Base-by-base conservation (phyloP, 2,888 invertebrate species). In the Cephus sareptanus region DNA sequence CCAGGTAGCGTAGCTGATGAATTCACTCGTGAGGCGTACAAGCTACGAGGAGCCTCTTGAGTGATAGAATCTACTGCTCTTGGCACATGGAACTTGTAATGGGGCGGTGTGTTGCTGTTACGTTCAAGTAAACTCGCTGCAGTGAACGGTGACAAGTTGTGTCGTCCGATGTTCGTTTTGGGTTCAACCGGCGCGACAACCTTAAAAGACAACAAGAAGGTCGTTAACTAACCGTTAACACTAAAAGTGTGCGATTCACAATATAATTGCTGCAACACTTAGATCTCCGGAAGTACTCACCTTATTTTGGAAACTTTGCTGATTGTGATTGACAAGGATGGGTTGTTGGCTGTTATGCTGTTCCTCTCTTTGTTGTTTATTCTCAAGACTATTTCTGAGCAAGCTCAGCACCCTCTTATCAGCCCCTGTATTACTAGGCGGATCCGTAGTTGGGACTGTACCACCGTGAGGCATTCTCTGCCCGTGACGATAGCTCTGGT, bases 361-460 rank as follows among this genome's bases (percentile, higher is more conserved):
- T 74, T 90, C 90, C 74, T 90, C 90, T 68, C 90, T 86, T 76
- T 90, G 90, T 77, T 90, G 90, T 73, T 94, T 95, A 75, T 94
- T 94, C 92, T 96, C 96, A 85, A 96, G 92, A 89, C 95, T 96
- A 85, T 94, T 95, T 86, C 96, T 92, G 76, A 96, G 91, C 86
- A 96, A 93, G 87, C 94, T 95, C 80, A 96, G 91, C n/a, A 96
- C 95, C 81, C 94, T 93, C 89, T 95, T 95, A 88, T 95, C 94
- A n/a, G 94, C 94, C 68, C 94, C 94, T 35, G 90, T 89, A 78
- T 89, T 89, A 77, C 85, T 87, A 9, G 86, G 85, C 56, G 83
- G 89, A 76, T 85, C 88, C 56, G 56, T 3, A 56, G 56, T 23
- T 23, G 56, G 56, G 75, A 76, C 83, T 34, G 77, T 78, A n/a